Base-by-base conservation (phyloP, 92 coral and sea anemone species). In the Palythoa grandis region DNA sequence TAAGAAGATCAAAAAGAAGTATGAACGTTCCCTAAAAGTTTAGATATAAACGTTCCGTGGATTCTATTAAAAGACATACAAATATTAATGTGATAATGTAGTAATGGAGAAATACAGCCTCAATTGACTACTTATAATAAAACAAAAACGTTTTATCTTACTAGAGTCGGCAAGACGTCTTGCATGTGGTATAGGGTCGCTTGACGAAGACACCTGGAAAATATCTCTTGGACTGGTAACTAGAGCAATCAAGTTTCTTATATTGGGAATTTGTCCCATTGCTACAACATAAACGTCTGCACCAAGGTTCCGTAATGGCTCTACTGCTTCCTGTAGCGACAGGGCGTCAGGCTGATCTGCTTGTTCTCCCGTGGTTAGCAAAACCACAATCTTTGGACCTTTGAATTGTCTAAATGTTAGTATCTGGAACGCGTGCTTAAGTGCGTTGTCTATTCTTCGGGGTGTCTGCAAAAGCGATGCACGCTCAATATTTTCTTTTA, bases 351-450 rank as follows among this genome's bases (percentile, higher is more conserved):
- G 74, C 19, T 79, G 60, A 12, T 66, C 38, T 65, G 74, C 17
- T 65, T 79, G 84, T 43, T 43, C 48, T 47, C 84, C 84, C 12
- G 84, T 79, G 39, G 74, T 79, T 52, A 79, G 43, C 58, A 79
- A n/a, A 11, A 79, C 52, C 38, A 79, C 84, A 65, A 63, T 40
- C 57, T 63, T 79, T 6, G 74, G 84, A 67, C 84, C 84, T 11
- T 15, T 48, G 23, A 38, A 50, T 63, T 61, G 39, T 53, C 57
- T 38, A 47, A 38, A 63, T 22, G 72, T 66, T 25, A 79, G 40
- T 40, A 79, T 66, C 17, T 65, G 84, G 69, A 67, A 63, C n/a
- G 84, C 84, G 72, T 79, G 84, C 39, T 79, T 65, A 23, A 79
- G 74, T 5, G 74, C 84, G 13, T 12, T 22, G 71, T 79, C 84